These are phyloP conservation scores for Chesias legatella DNA, from an alignment of 2,888 invertebrate genomes.

Conservation along the genomic window DNA sequence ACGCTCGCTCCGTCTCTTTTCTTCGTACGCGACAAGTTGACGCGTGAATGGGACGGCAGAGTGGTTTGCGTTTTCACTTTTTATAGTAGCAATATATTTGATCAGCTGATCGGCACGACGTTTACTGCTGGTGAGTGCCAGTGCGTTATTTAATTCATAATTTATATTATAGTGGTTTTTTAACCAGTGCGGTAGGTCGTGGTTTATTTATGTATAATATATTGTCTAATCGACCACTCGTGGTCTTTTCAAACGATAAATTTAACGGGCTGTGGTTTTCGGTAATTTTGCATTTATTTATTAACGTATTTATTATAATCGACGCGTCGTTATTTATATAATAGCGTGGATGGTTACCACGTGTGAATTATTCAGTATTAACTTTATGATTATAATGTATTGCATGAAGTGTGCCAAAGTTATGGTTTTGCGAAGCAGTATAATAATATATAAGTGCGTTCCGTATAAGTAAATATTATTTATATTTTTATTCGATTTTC, in stretches of 20 bases:
- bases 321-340: constrained; percentile 30
- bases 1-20: constrained; percentile 51
- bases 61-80: constrained; percentile 78
- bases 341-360: constrained; percentile 12
- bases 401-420: constrained; percentile 23
- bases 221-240: constrained; percentile 51
- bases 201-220: constrained; percentile 72
- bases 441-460: no score
- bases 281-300: constrained; percentile 40
- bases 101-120: constrained; percentile 80
- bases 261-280: constrained; percentile 39
- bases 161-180: constrained; percentile 73
- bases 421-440: constrained; percentile 21
- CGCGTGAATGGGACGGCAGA: constrained; percentile 54
- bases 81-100: constrained; percentile 80
- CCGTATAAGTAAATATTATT: no score
- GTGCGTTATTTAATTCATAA: constrained; percentile 76
- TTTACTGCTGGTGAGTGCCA: constrained; percentile 68
- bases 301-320: constrained; percentile 34
- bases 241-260: constrained; percentile 35
- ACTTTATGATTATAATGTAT: constrained; percentile 16
- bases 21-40: constrained; percentile 16
- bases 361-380: constrained; percentile 17
- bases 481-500: no score
- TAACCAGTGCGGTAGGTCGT: constrained; percentile 66